Evolutionary conservation across 2,888 invertebrate genomes (phyloP).

Genomic region (Drosophila atripex): DNA sequence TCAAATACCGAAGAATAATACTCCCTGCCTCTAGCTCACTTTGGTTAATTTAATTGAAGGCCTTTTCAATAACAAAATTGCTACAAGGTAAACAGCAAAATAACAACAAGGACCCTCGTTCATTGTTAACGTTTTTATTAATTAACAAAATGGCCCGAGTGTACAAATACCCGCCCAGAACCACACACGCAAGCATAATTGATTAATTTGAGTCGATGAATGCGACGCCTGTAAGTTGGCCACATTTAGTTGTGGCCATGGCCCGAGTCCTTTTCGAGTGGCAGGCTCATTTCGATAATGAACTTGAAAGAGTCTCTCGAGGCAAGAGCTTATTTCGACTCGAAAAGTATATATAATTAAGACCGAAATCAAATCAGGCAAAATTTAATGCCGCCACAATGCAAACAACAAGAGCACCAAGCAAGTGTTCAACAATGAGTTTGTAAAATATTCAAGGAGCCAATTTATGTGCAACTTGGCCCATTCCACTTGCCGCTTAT

Average conservation of each 20-base stretch:
- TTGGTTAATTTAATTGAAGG: not conserved
- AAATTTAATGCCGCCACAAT: slow-evolving; percentile 55
- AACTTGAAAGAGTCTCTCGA: slow-evolving; percentile 49
- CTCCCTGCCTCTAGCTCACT: not conserved
- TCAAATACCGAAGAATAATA: not conserved
- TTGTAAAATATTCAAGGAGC: slow-evolving; percentile 44
- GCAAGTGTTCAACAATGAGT: slow-evolving; percentile 55
- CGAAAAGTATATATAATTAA: slow-evolving; percentile 61
- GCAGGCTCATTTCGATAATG: slow-evolving; percentile 67
- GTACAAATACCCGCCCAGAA: slow-evolving; percentile 14
- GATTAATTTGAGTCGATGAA: slow-evolving; percentile 52
- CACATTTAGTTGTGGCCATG: slow-evolving; percentile 35
- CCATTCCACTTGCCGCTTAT: slow-evolving; percentile 57
- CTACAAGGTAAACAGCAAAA: not conserved
- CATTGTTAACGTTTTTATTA: slow-evolving; percentile 68
- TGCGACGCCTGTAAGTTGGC: slow-evolving; percentile 46
- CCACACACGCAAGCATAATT: slow-evolving; percentile 54
- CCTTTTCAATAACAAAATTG: slow-evolving; percentile 1
- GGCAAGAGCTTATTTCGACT: slow-evolving; percentile 23
- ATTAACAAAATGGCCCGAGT: slow-evolving; percentile 70
- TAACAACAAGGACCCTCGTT: slow-evolving; percentile 37
- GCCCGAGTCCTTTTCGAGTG: slow-evolving; percentile 22
- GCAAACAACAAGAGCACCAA: slow-evolving; percentile 36
- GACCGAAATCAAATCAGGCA: slow-evolving; percentile 67
- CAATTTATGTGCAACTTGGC: slow-evolving; percentile 58